Conservation (phyloP, 92 coral and sea anemone species). For the Paramuricea clavata region DNA sequence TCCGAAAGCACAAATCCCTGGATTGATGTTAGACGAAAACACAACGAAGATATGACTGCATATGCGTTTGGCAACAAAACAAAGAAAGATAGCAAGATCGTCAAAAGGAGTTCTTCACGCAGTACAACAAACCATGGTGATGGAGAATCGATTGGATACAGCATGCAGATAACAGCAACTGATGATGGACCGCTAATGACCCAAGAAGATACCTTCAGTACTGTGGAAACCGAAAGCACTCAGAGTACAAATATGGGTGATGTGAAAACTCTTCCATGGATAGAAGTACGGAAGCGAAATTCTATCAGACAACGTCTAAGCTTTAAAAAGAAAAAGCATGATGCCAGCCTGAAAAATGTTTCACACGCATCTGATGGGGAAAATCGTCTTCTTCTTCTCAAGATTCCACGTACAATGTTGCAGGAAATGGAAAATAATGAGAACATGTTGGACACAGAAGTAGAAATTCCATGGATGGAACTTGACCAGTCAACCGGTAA, state of each 20-base stretch:
- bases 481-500: conserved; percentile 21
- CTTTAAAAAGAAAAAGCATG: not conserved
- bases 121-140: not conserved
- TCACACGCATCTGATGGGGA: conserved; percentile 3
- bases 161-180: conserved; percentile 20
- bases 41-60: not conserved
- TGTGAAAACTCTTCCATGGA: conserved; percentile 14
- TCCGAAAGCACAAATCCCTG: conserved; percentile 15
- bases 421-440: conserved; percentile 24
- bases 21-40: conserved; percentile 30
- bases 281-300: conserved; percentile 5
- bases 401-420: conserved; percentile 14
- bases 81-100: not conserved
- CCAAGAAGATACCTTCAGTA: conserved; percentile 1
- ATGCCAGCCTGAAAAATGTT: not conserved
- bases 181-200: conserved; percentile 21
- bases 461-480: conserved; percentile 51
- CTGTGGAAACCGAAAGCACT: not conserved
- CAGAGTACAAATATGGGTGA: conserved; percentile 3
- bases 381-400: conserved; percentile 28
- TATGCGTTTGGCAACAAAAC: not conserved
- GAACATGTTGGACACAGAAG: conserved; percentile 28
- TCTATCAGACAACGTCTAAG: conserved; percentile 24
- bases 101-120: no score
- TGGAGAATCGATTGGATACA: not conserved